Base-by-base conservation (phyloP, 2,888 invertebrate species). In the Drosophila percnosoma region DNA sequence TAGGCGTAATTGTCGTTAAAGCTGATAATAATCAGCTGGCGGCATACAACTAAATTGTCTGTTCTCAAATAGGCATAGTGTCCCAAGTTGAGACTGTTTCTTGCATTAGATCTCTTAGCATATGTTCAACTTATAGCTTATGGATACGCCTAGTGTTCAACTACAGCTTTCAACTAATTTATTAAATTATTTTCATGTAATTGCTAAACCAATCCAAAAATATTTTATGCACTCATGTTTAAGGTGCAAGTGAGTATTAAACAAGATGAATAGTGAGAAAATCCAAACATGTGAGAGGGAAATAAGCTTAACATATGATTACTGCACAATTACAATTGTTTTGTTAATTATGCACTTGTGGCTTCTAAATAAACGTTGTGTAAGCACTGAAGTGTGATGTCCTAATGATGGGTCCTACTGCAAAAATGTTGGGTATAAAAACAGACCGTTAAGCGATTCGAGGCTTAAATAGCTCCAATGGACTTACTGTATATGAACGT, bases 401-500 rank as follows among this genome's bases (percentile, higher is more conserved):
- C 27, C 45, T 34, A 64, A 57, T 68, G 13, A 55, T 42, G 11
- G 31, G 42, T 10, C 24, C 5, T 18, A 8, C 2, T n/a, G 8
- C 4, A 42, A 11, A 18, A 2, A 24, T 24, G 13, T 31, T 21
- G 24, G 13, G 51, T 83, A 83, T 83, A 83, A 80, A 83, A 73
- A 64, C 31, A 18, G 38, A 7, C 5, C 18, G 10, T 10, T 29
- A 5, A n/a, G 7, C 4, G 1, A 48, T 31, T 24, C 1, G 11
- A 11, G 27, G 27, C 29, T 38, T 27, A 31, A 21, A 42, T 2
- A 36, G 7, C 15, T 24, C 4, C 8, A 51, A 89, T 84, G 84
- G 87, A 76, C 51, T 61, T 72, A 31, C 51, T 87, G 8, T 53
- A 62, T 57, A 51, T 82, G n/a, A 73, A 66, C 65, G 51, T 71